Evolutionary conservation across 2,113 vertebrate genomes (phyloP).

Genomic region (Apistogramma diplotaenia): DNA sequence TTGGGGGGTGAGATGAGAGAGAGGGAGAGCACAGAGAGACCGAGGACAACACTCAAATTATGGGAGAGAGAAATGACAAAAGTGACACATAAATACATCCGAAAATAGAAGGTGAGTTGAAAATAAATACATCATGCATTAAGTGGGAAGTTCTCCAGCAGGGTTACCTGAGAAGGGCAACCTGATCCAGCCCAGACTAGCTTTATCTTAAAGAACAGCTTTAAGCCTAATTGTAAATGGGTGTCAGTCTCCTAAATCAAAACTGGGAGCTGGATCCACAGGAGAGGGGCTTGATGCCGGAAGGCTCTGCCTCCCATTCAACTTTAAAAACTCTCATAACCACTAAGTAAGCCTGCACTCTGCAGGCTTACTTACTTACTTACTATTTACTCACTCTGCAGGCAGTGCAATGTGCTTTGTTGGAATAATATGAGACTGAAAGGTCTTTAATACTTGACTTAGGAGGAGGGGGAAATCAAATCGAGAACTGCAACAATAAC

Average conservation of each 20-base stretch:
- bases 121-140: neutral
- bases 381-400: too few relatives aligned
- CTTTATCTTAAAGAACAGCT: neutral
- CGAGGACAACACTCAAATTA: neutral
- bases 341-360: neutral
- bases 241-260: neutral
- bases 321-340: neutral
- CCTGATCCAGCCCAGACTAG: neutral
- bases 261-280: neutral
- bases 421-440: neutral
- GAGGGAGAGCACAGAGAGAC: neutral
- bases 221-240: neutral
- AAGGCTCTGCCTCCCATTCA: neutral
- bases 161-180: neutral
- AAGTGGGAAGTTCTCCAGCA: neutral
- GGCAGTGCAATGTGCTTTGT: fast-evolving
- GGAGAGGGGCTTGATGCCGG: neutral
- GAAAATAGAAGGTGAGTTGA: neutral
- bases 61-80: neutral
- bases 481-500: neutral
- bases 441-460: neutral
- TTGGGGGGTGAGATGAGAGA: neutral
- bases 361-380: too few relatives aligned
- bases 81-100: neutral
- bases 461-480: neutral